Evolutionary conservation across 2,797 vertebrate genomes (phyloP).

Genomic region (Acridotheres tristis): DNA sequence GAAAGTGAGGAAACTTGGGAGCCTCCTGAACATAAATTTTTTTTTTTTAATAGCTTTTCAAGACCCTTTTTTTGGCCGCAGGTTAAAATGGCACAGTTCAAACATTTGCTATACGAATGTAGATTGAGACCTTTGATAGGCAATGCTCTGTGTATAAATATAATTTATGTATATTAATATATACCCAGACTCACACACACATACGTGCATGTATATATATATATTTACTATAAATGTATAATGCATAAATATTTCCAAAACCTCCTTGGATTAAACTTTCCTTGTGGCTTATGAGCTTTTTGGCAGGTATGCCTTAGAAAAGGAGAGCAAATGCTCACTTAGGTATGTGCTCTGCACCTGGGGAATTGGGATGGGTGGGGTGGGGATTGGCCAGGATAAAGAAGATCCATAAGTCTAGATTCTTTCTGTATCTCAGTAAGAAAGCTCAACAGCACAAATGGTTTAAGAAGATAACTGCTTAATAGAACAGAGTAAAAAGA

Average conservation of each 20-base stretch:
- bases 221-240: neutral
- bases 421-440: neutral
- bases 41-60: neutral
- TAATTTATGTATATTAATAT: neutral
- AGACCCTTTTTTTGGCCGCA: neutral
- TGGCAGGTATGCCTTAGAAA: neutral
- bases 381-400: neutral
- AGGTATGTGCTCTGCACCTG: neutral
- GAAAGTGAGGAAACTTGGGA: neutral
- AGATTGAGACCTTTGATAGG: neutral
- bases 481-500: neutral
- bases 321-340: neutral
- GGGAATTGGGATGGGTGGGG: rapidly evolving
- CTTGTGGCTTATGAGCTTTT: neutral
- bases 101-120: neutral
- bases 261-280: neutral
- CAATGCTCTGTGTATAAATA: neutral
- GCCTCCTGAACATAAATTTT: neutral
- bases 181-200: neutral
- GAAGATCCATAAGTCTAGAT: rapidly evolving
- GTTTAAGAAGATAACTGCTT: neutral
- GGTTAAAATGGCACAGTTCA: neutral
- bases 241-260: neutral
- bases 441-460: neutral
- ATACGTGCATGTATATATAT: neutral